These are phyloP conservation scores for Malurus alboscapulatus DNA, from an alignment of 2,113 vertebrate genomes.

Conservation along the genomic window DNA sequence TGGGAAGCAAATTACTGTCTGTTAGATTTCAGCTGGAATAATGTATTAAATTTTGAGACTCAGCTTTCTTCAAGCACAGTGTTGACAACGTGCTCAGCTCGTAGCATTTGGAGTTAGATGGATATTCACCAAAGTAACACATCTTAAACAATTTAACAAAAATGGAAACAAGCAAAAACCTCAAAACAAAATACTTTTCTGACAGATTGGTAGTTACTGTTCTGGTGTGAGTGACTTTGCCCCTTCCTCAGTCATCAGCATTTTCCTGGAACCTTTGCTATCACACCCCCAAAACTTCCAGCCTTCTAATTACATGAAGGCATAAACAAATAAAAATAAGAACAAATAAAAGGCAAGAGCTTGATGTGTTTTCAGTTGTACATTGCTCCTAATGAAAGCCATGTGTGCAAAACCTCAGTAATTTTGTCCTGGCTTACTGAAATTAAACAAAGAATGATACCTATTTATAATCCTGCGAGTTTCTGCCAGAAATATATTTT, in stretches of 20 bases:
- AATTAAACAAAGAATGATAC: conserved; percentile 33
- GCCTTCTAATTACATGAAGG: neutral
- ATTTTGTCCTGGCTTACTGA: conserved; percentile 29
- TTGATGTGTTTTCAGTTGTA: neutral
- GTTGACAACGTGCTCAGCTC: neutral
- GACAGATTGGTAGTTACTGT: neutral
- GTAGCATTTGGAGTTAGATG: neutral
- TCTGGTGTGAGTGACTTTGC: neutral
- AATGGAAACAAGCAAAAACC: neutral
- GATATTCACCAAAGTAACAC: neutral
- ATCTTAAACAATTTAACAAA: neutral
- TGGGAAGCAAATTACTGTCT: neutral
- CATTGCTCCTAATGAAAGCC: neutral
- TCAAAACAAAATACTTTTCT: neutral
- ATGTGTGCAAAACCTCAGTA: neutral
- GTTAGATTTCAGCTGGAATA: neutral
- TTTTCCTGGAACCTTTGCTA: neutral
- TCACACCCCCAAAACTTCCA: neutral
- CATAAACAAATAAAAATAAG: neutral
- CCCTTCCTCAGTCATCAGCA: rapidly evolving
- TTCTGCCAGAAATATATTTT: conserved; percentile 12
- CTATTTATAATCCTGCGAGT: neutral
- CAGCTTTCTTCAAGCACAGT: neutral
- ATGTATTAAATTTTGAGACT: neutral
- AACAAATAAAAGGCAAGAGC: neutral